A percentile compares a stretch with the other conserved stretches of the same genome.
phyloP scores from a whole-genome alignment of 2,888 invertebrate genomes.

The Globia sparganii region DNA sequence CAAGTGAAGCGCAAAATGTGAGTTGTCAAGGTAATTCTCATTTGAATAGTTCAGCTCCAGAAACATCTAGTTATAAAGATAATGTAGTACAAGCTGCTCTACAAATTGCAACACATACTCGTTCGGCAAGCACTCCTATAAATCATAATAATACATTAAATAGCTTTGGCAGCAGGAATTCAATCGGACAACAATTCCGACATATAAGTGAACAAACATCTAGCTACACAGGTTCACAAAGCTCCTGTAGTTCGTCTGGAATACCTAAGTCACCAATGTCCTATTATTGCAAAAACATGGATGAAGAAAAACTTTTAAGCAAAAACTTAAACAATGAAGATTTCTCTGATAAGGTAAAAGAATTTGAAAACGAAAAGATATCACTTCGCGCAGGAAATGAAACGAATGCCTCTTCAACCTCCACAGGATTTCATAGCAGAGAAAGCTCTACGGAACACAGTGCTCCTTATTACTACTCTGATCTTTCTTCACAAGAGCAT shows the following conservation, averaged over 20 bases:
- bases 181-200: constrained; percentile 70
- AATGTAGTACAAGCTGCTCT: constrained; percentile 72
- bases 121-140: constrained; percentile 85
- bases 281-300: constrained; percentile 86
- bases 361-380: constrained; percentile 85
- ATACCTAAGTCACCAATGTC: constrained; percentile 85
- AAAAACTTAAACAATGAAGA: constrained; percentile 86
- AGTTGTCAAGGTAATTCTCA: constrained; percentile 66
- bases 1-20: constrained; percentile 68
- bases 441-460: constrained; percentile 92
- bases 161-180: constrained; percentile 67
- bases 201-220: constrained; percentile 77
- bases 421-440: constrained; percentile 90
- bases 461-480: constrained; percentile 97
- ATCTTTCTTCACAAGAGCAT: constrained; percentile 91
- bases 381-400: constrained; percentile 78
- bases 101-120: constrained; percentile 71
- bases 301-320: constrained; percentile 80
- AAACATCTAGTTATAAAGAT: constrained; percentile 73
- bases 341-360: constrained; percentile 85
- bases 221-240: constrained; percentile 81
- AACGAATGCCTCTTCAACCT: constrained; percentile 80
- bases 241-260: constrained; percentile 82
- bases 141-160: constrained; percentile 70
- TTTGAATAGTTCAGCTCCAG: constrained; percentile 70